Base-by-base conservation (phyloP, 2,888 invertebrate genomes). In the Neoaliturus tenellus region DNA sequence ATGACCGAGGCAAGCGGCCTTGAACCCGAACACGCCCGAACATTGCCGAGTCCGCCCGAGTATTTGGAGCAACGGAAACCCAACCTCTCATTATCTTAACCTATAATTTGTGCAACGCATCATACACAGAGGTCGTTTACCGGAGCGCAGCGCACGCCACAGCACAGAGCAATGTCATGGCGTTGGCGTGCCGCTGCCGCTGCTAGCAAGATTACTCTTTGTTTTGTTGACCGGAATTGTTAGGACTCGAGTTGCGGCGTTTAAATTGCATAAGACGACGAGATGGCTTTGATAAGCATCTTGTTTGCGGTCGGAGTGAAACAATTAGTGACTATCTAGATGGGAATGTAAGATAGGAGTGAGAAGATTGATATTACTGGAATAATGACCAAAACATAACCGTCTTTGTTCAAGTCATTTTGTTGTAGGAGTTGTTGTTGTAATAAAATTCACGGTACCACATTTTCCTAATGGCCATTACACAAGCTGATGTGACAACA, bases 41-140 rank as follows among this genome's bases (percentile, higher is more conserved):
- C 39, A 41, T n/a, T 39, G 69, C 35, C 69, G 69, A 69, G 69
- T n/a, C 35, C 69, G 31, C 75, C 28, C 75, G 41, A 75, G 75
- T 44, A 75, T 75, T 75, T 75, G 75, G 75, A 75, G 75, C 75
- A 75, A 44, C 75, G 75, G 75, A 75, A 75, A 48, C 75, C 75
- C 28, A 75, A 75, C 75, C 35, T 69, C 69, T 69, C 69, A 69
- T 69, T 69, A 39, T 69, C 69, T 39, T 20, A 69, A 69, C 69
- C 69, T 69, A 35, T 69, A 35, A 69, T 69, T 69, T 69, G 69
- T n/a, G 39, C 35, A 39, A 69, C 69, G 39, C 69, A 69, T 69
- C 69, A 69, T 39, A 69, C 35, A 35, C 69, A 39, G 69, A 69
- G 69, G 69, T 69, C 69, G 69, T 69, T 69, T 39, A 69, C 69